phyloP scores from a whole-genome alignment of 2,888 invertebrate species.

The Punctoribates punctum region DNA sequence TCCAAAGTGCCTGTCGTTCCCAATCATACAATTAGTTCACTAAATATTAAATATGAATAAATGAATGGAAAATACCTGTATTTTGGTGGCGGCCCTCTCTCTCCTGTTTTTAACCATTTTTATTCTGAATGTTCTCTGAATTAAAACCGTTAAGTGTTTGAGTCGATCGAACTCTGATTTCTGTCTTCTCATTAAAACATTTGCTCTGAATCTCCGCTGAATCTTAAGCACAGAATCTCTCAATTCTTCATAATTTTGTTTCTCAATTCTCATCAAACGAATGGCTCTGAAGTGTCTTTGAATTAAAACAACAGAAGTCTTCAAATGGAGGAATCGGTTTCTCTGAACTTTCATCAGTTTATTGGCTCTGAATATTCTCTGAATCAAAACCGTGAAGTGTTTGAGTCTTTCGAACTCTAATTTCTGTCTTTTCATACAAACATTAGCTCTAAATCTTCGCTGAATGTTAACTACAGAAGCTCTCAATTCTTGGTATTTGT shows the following conservation, averaged over 20 bases:
- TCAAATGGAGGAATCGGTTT: background rate
- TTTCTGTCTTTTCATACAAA: background rate
- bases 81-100: constrained; percentile 24
- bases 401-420: background rate
- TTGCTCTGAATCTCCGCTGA: constrained; percentile 42
- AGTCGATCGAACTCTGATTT: background rate
- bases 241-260: background rate
- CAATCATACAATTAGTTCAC: constrained; percentile 1
- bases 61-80: constrained; percentile 33
- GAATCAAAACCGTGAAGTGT: no score
- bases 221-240: background rate
- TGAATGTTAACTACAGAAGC: background rate
- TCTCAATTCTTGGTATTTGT: background rate
- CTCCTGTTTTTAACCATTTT: background rate
- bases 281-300: constrained; percentile 26
- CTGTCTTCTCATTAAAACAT: constrained; percentile 36
- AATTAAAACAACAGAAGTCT: background rate
- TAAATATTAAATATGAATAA: background rate
- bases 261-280: background rate
- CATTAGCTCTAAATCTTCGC: background rate
- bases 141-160: background rate
- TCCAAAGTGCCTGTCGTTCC: constrained; percentile 21
- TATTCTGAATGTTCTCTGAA: background rate
- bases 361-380: background rate
- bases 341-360: constrained; percentile 12